Conservation (phyloP, 2,888 invertebrate genomes). For the Amblyjoppa proteus region DNA sequence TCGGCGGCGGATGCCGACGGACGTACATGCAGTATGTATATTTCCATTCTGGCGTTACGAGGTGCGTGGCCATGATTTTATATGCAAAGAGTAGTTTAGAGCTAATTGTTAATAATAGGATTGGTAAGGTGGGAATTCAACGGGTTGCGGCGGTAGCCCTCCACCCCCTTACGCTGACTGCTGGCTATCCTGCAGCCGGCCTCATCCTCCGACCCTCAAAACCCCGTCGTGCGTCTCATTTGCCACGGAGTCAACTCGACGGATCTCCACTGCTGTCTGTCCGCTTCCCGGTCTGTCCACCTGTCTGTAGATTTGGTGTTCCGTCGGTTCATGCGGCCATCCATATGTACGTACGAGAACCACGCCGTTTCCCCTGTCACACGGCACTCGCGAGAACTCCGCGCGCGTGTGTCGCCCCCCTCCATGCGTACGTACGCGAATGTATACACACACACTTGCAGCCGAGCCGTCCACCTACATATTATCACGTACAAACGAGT, state of each 20-base stretch:
- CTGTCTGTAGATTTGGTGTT: constrained; percentile 63
- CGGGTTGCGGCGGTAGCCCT: constrained; percentile 71
- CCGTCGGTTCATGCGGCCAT: constrained; percentile 48
- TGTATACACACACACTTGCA: constrained; percentile 62
- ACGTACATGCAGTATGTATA: constrained; percentile 84
- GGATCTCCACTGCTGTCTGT: constrained; percentile 74
- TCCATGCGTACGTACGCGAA: constrained; percentile 22
- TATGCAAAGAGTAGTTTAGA: constrained; percentile 85
- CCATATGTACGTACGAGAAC: constrained; percentile 54
- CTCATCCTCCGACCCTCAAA: constrained; percentile 49
- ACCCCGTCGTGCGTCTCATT: constrained; percentile 77
- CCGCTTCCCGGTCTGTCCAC: constrained; percentile 73
- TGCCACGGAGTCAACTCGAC: constrained; percentile 80
- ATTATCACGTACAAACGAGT: constrained; percentile 83
- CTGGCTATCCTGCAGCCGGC: constrained; percentile 41
- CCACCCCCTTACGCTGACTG: constrained; percentile 67
- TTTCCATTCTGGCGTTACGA: constrained; percentile 84
- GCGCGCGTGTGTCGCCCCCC: constrained; percentile 66
- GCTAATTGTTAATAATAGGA: constrained; percentile 85
- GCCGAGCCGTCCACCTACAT: constrained; percentile 74
- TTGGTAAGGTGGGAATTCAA: constrained; percentile 85
- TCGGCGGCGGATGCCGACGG: constrained; percentile 70
- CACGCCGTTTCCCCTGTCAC: constrained; percentile 26
- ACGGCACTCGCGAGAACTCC: constrained; percentile 49
- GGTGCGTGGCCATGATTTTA: constrained; percentile 81